Base-by-base conservation (phyloP, 2,113 vertebrate genomes). In the Tychaedon coryphoeus region DNA sequence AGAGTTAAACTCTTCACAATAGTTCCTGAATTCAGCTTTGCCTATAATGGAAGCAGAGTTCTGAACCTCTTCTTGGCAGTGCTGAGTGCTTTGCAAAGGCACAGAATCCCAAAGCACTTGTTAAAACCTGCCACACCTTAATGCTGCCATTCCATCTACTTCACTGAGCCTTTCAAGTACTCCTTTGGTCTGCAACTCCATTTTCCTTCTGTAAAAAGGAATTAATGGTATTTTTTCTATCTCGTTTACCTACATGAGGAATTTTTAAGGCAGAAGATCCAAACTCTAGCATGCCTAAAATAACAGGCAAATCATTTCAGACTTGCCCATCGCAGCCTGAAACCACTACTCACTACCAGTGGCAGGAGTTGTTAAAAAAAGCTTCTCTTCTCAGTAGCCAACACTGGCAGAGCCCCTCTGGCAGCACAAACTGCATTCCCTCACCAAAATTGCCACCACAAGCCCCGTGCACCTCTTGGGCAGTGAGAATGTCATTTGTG, bases 401-500 rank as follows among this genome's bases (percentile, higher is more conserved):
- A 2, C 4, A n/a, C 0, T 10, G 25, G 29, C n/a, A 26, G 36
- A 76, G 11, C 19, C 19, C 5, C 13, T 17, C 22, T 22, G 19
- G 25, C 45, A 87, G 56, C 34, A 54, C 3, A 3, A 71, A 42
- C 34, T 4, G 0, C 22, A 6, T 19, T 8, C 26, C 8, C 2
- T 62, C 73, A 66, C 57, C 53, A 60, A 71, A 86, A 74, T 0
- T 56, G 17, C 23, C 10, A 8, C 42, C 26, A 19, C 5, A 7
- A 77, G 51, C 18, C 24, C 73, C 0, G 0, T 6, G 43, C 2
- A 1, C 14, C 51, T 73, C 36, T 50, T 58, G 1, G 1, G 34
- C 4, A 2, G 11, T 1, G 4, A 56, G 24, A 73, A 74, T 5
- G 11, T 47, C 29, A 47, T 11, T 22, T 60, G 33, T 1, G 9